Conservation (phyloP, 2,888 invertebrate genomes). For the Idaea aversata region DNA sequence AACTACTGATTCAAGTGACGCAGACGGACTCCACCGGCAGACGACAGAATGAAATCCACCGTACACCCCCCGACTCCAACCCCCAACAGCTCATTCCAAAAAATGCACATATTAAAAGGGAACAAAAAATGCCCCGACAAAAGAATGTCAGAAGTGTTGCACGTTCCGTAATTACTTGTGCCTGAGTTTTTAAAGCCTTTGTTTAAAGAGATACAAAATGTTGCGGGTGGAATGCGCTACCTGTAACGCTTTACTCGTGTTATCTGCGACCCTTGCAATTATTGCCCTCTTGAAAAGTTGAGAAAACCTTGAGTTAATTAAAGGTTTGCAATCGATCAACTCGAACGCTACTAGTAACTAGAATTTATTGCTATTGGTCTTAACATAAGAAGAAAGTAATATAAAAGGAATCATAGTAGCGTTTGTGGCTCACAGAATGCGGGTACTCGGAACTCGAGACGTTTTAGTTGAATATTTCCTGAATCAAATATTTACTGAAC, state of each 20-base stretch:
- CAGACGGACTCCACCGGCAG: conserved; percentile 41
- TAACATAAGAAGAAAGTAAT: conserved; percentile 28
- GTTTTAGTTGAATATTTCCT: conserved; percentile 33
- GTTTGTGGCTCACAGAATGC: conserved; percentile 32
- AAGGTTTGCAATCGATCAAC: conserved; percentile 23
- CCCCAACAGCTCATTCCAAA: conserved; percentile 54
- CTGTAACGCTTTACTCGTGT: conserved; percentile 42
- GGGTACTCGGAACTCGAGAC: conserved; percentile 28
- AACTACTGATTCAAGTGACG: conserved; percentile 65
- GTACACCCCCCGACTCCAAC: conserved; percentile 53
- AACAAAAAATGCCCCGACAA: conserved; percentile 53
- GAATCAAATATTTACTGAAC: conserved; percentile 35
- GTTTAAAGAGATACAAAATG: conserved; percentile 44
- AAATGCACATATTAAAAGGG: conserved; percentile 67
- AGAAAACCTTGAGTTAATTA: conserved; percentile 16
- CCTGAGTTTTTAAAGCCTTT: conserved; percentile 39
- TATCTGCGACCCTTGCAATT: conserved; percentile 38
- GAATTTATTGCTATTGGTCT: conserved; percentile 13
- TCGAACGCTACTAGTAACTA: conserved; percentile 10
- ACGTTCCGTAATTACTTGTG: conserved; percentile 49
- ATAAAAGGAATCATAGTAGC: conserved; percentile 31
- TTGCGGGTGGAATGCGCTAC: conserved; percentile 43
- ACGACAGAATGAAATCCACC: conserved; percentile 57
- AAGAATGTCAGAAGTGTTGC: conserved; percentile 60
- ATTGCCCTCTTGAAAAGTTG: conserved; percentile 30